A percentile compares a stretch with the other conserved stretches of the same genome.
phyloP scores from a whole-genome alignment of 1,140 invertebrate genomes.

The Scylla paramamosain region DNA sequence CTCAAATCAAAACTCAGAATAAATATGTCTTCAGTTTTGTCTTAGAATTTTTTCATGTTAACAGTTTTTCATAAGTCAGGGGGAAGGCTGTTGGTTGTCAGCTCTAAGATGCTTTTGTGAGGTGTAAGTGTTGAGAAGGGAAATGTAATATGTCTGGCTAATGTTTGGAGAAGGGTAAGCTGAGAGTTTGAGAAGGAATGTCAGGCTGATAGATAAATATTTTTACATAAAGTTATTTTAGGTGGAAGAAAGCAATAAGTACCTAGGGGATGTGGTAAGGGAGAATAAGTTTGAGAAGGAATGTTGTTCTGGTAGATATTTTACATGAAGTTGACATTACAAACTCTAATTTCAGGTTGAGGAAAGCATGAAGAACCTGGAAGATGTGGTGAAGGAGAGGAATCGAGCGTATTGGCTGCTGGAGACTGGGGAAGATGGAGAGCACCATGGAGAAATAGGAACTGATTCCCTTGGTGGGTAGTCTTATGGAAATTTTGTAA shows the following conservation, averaged over 20 bases:
- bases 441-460: constrained; percentile 84
- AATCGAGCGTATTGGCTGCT: constrained; percentile 94
- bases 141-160: too few relatives aligned
- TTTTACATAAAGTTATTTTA: constrained; percentile 78
- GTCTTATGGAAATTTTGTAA: not conserved
- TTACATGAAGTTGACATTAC: not conserved
- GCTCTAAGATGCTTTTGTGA: too few relatives aligned
- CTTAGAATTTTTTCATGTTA: too few relatives aligned
- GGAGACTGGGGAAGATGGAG: constrained; percentile 93
- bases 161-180: too few relatives aligned
- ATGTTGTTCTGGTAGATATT: too few relatives aligned
- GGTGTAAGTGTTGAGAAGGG: too few relatives aligned
- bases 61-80: too few relatives aligned
- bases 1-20: too few relatives aligned
- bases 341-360: constrained; percentile 83
- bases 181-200: too few relatives aligned
- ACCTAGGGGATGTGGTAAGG: constrained; percentile 93
- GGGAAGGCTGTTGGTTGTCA: too few relatives aligned
- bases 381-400: constrained; percentile 94
- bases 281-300: constrained; percentile 82
- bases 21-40: too few relatives aligned
- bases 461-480: constrained; percentile 80
- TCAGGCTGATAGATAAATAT: too few relatives aligned
- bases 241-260: constrained; percentile 96
- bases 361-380: constrained; percentile 97